These are phyloP conservation scores for Cataglyphis livida DNA, from an alignment of 2,888 invertebrate species.

Conservation along the genomic window DNA sequence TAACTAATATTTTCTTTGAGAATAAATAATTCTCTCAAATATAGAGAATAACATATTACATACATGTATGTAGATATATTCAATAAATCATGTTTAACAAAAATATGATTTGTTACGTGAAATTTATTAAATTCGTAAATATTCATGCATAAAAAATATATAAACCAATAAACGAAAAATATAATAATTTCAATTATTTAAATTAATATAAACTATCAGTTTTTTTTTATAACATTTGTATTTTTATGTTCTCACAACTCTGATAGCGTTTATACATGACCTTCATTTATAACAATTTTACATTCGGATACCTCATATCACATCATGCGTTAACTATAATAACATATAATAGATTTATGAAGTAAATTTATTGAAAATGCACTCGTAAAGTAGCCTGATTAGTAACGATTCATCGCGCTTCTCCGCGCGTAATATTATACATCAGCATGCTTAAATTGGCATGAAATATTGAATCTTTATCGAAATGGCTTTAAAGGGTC, in stretches of 20 bases:
- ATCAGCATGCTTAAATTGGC: slow-evolving; percentile 45
- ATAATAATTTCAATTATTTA: not conserved
- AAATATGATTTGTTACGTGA: not conserved
- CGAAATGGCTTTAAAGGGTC: slow-evolving; percentile 46
- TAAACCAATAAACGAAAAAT: not conserved
- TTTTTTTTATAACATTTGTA: not conserved
- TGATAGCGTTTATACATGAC: not conserved
- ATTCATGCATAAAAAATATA: not conserved
- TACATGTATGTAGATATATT: too few species aligned
- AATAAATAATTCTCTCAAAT: not conserved
- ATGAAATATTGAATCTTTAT: slow-evolving; percentile 51
- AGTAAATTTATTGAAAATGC: slow-evolving; percentile 42
- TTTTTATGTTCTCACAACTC: not conserved
- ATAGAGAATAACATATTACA: not conserved
- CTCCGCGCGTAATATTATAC: slow-evolving; percentile 38
- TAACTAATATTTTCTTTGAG: not conserved
- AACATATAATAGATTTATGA: slow-evolving; percentile 33
- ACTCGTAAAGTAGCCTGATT: slow-evolving; percentile 46
- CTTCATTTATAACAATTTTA: slow-evolving; percentile 26
- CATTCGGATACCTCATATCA: slow-evolving; percentile 7
- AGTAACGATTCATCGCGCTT: slow-evolving; percentile 32
- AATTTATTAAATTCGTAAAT: not conserved
- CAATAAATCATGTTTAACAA: not conserved
- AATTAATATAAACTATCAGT: slow-evolving; percentile 31
- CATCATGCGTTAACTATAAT: slow-evolving; percentile 1